Percentiles rank a stretch among this genome's conserved stretches.
Conservation (phyloP, 2,888 invertebrate species). For the Nebria brevicollis region DNA sequence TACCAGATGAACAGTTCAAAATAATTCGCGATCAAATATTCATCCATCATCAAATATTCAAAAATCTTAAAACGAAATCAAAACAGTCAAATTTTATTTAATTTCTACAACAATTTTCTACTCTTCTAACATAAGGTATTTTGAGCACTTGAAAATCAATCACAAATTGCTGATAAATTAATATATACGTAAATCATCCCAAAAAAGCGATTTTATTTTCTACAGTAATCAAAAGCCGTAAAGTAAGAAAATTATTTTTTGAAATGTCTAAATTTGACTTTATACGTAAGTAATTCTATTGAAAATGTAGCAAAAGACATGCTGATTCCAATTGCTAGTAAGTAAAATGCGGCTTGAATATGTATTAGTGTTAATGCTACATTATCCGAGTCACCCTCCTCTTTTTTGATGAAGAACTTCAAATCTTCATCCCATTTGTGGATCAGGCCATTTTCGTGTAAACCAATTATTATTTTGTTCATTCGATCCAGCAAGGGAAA, state of each 20-base stretch:
- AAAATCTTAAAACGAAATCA: neutral
- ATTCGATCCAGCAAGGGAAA: constrained; percentile 18
- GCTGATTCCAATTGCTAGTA: neutral
- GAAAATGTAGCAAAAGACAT: constrained; percentile 11
- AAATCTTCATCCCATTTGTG: constrained; percentile 14
- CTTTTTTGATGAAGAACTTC: constrained; percentile 2
- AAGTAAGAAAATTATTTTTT: neutral
- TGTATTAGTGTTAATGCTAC: neutral
- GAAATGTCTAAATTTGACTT: neutral
- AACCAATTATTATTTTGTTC: constrained; percentile 15
- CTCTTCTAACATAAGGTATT: no score
- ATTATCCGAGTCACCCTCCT: neutral
- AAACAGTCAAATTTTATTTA: neutral
- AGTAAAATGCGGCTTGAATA: constrained; percentile 9
- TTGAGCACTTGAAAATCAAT: no score
- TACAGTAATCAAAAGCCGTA: neutral
- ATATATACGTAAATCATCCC: no score
- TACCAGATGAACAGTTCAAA: neutral
- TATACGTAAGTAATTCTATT: constrained; percentile 13
- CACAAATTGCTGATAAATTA: no score
- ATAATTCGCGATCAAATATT: neutral
- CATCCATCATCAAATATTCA: neutral
- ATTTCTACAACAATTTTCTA: no score
- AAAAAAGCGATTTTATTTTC: no score
- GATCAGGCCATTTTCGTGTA: constrained; percentile 14